Percentiles rank a stretch among this genome's conserved stretches.
These are phyloP conservation scores for Drosophila quadrilineata DNA, from an alignment of 1,140 invertebrate genomes.

Conservation along the genomic window DNA sequence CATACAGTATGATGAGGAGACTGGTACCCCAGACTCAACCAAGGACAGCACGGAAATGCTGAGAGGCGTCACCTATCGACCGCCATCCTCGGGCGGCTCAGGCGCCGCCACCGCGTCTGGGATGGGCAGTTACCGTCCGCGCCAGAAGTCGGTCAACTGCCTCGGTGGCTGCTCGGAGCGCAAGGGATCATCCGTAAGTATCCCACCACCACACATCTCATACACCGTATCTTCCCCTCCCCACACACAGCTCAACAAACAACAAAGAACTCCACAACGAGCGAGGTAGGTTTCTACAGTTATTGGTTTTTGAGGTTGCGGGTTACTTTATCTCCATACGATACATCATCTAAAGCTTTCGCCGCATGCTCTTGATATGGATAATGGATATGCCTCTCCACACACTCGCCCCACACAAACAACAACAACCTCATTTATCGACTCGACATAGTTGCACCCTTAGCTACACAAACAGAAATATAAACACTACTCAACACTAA, in stretches of 20 bases:
- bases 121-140: conserved; percentile 49
- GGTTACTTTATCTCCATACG: too few relatives aligned
- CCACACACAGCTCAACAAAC: not conserved
- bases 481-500: not conserved
- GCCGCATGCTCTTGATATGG: conserved; percentile 34
- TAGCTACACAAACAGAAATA: not conserved
- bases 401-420: conserved; percentile 4
- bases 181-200: conserved; percentile 84
- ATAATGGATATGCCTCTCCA: conserved; percentile 26
- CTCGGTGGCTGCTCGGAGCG: conserved; percentile 84
- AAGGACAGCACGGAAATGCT: conserved; percentile 81
- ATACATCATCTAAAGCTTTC: conserved; percentile 31
- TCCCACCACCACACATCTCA: not conserved
- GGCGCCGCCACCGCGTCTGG: conserved; percentile 68
- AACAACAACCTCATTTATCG: too few relatives aligned
- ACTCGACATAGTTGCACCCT: too few relatives aligned
- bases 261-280: not conserved
- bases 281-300: conserved; percentile 25
- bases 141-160: conserved; percentile 82
- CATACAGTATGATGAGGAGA: conserved; percentile 81
- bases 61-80: conserved; percentile 82
- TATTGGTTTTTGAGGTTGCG: conserved; percentile 2
- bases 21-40: conserved; percentile 82
- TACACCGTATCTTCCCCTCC: not conserved
- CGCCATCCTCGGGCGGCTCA: conserved; percentile 67